Evolutionary conservation across 2,888 invertebrate genomes (phyloP).

Genomic region (Meloe dianella): DNA sequence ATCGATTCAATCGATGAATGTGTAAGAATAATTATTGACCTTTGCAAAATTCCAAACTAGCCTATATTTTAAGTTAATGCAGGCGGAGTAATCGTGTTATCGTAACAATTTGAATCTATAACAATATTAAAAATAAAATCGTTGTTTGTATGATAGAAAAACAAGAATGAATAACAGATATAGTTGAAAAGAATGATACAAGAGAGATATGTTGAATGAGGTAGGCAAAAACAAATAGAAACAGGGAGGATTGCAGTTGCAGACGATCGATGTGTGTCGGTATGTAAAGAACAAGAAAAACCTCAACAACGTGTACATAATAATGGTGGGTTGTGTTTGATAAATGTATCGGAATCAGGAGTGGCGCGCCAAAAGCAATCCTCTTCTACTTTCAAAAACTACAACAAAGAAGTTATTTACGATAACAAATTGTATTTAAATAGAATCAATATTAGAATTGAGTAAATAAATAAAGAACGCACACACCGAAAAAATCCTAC

Average conservation of each 20-base stretch:
- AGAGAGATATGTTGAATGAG: not conserved
- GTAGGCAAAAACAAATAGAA: not conserved
- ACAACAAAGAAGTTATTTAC: conserved; percentile 19
- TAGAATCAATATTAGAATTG: conserved; percentile 13
- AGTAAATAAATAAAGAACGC: not conserved
- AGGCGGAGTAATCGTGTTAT: conserved; percentile 46
- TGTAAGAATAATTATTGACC: conserved; percentile 39
- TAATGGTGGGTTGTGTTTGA: conserved; percentile 17
- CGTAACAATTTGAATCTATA: conserved; percentile 30
- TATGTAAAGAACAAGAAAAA: conserved; percentile 6
- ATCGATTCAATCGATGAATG: conserved; percentile 1
- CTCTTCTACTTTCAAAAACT: conserved; percentile 5
- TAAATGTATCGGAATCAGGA: conserved; percentile 24
- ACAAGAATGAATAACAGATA: too few relatives aligned
- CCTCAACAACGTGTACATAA: not conserved
- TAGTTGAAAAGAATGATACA: too few relatives aligned
- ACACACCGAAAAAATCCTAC: not conserved
- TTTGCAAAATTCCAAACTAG: conserved; percentile 50
- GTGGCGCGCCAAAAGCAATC: conserved; percentile 21
- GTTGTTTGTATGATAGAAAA: too few relatives aligned
- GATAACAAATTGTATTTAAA: conserved; percentile 27
- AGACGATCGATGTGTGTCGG: conserved; percentile 10
- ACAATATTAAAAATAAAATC: too few relatives aligned
- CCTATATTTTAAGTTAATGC: conserved; percentile 40
- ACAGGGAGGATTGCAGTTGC: not conserved